Evolutionary conservation across 2,888 invertebrate genomes (phyloP).

Genomic region (Holacanthella duospinosa): DNA sequence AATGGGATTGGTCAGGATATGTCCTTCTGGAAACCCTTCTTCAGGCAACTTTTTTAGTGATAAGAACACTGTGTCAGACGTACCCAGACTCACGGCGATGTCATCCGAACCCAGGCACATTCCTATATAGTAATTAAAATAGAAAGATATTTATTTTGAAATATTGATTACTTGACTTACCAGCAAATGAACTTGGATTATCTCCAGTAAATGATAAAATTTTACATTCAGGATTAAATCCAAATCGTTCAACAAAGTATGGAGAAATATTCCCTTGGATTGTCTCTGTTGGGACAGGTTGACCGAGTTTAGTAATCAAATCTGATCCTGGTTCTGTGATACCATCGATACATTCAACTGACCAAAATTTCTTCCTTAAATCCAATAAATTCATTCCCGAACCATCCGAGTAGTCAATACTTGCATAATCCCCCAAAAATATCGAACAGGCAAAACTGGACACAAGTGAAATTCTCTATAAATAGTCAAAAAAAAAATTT

Average conservation of each 20-base stretch:
- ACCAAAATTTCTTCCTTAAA: slow-evolving; percentile 67
- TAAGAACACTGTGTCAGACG: slow-evolving; percentile 78
- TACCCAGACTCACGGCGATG: slow-evolving; percentile 79
- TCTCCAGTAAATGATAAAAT: slow-evolving; percentile 89
- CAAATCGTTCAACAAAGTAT: slow-evolving; percentile 78
- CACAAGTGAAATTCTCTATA: slow-evolving; percentile 75
- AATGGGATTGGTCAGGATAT: slow-evolving; percentile 78
- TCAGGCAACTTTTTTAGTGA: slow-evolving; percentile 58
- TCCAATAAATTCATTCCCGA: slow-evolving; percentile 94
- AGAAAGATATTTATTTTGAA: too few species aligned
- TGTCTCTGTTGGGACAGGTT: slow-evolving; percentile 58
- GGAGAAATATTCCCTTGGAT: slow-evolving; percentile 60
- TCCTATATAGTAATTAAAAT: slow-evolving; percentile 47
- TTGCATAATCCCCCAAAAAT: slow-evolving; percentile 74
- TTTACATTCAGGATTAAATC: slow-evolving; percentile 66
- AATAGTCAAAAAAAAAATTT: slow-evolving; percentile 30
- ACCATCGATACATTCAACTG: slow-evolving; percentile 59
- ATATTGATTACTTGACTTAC: too few species aligned
- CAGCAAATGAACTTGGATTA: slow-evolving; percentile 77
- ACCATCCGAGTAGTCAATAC: slow-evolving; percentile 83
- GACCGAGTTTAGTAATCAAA: slow-evolving; percentile 60
- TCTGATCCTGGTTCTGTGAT: slow-evolving; percentile 52
- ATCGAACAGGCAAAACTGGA: slow-evolving; percentile 86
- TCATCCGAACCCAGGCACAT: slow-evolving; percentile 69
- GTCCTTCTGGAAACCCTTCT: slow-evolving; percentile 61